phyloP scores from a whole-genome alignment of 37 sponge, comb jelly and placozoan species.

The Ianthella basta region DNA sequence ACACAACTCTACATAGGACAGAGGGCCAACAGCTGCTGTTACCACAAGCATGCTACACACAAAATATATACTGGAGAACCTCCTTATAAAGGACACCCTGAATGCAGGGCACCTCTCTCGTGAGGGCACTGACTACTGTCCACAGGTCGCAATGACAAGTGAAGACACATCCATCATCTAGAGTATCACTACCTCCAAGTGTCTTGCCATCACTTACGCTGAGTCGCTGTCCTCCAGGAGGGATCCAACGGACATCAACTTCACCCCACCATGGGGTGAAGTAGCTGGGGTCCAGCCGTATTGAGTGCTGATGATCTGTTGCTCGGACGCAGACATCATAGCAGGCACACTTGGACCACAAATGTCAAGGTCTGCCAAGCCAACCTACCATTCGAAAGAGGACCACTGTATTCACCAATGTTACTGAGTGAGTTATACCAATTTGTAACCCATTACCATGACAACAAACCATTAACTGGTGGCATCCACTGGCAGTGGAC shows the following conservation, averaged over 20 bases:
- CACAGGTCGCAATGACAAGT: no score
- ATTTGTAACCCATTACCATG: no score
- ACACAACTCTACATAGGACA: constrained; percentile 65
- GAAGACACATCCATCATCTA: no score
- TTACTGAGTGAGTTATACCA: no score
- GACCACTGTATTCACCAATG: neutral
- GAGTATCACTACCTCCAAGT: neutral
- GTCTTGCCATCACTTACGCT: constrained; percentile 47
- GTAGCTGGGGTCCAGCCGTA: constrained; percentile 86
- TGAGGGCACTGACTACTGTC: no score
- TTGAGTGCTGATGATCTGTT: constrained; percentile 64
- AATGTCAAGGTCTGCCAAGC: constrained; percentile 86
- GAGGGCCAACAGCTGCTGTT: neutral
- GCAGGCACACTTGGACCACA: constrained; percentile 90
- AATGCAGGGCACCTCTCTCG: no score
- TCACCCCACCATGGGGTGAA: constrained; percentile 78
- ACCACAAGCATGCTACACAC: neutral
- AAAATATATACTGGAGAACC: no score
- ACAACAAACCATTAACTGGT: no score
- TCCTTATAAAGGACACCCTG: no score
- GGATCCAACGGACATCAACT: constrained; percentile 82
- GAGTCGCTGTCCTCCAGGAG: constrained; percentile 59
- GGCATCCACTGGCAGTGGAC: no score
- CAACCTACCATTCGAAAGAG: constrained; percentile 59
- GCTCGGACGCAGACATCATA: constrained; percentile 67